phyloP scores from a whole-genome alignment of 2,113 vertebrate species.

The Larimichthys crocea region DNA sequence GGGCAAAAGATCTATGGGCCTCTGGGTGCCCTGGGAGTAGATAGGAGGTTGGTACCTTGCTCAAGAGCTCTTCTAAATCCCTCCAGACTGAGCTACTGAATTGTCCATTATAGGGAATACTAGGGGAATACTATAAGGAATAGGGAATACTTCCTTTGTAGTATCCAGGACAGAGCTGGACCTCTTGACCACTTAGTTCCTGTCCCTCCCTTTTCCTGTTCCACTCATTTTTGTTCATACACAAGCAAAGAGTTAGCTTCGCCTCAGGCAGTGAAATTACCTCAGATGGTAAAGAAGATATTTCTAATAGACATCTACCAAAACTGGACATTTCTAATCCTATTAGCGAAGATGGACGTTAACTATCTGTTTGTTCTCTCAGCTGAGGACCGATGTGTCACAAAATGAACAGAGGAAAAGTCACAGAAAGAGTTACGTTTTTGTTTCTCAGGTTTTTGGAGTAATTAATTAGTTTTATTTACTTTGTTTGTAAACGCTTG shows the following conservation, averaged over 20 bases:
- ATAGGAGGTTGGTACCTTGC: too few relatives aligned
- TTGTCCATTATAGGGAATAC: too few relatives aligned
- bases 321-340: not conserved
- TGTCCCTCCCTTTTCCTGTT: too few relatives aligned
- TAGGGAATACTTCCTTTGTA: too few relatives aligned
- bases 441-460: not conserved
- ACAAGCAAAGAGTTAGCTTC: rapidly evolving
- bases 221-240: not conserved
- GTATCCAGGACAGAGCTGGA: too few relatives aligned
- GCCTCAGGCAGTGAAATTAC: not conserved
- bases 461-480: not conserved
- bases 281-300: not conserved
- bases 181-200: too few relatives aligned
- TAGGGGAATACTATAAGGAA: too few relatives aligned
- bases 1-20: not conserved
- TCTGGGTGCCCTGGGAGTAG: too few relatives aligned
- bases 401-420: not conserved
- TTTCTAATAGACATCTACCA: not conserved
- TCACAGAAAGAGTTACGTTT: not conserved
- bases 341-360: not conserved
- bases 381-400: not conserved
- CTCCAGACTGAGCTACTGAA: too few relatives aligned
- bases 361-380: not conserved
- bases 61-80: too few relatives aligned
- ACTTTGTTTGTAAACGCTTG: not conserved